Base-by-base conservation (phyloP, 2,113 vertebrate genomes). In the Trematocara zebra region DNA sequence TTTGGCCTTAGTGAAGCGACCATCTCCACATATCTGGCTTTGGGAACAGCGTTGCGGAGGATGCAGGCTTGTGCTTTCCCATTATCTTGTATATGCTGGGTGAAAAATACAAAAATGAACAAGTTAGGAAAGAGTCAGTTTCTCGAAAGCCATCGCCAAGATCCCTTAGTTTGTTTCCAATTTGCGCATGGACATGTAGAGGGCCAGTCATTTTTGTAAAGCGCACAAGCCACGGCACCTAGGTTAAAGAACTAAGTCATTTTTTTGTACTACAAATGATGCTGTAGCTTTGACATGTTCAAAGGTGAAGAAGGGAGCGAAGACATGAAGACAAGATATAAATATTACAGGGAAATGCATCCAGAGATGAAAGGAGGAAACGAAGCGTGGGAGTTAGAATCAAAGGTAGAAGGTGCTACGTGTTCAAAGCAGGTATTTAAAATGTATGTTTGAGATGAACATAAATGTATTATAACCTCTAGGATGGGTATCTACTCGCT, bases 401-500 rank as follows among this genome's bases (percentile, higher is more conserved):
- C 72, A 51, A 49, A 76, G 44, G 15, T 5, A 51, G 72, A 51
- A 51, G 15, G 26, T 31, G 23, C 26, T 76, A 1, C 6, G 4
- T 31, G 26, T 76, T 51, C 44, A 76, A 51, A 76, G 44, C 23
- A 49, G 26, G 26, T 76, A 49, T 49, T 76, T 47, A 76, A 74
- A 74, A 67, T 47, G 14, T 44, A 44, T 72, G 64, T 72, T 44
- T 26, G 40, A 72, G 12, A 42, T 26, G 67, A 44, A 44, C 37
- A 72, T 28, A 28, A 17, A 74, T 28, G 40, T 47, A 47, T 44
- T 74, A 26, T 10, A 72, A 17, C 67, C 5, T 72, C 67, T 40
- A 44, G 40, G 20, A 47, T 18, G 28, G 9, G 1, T n/a, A 11
- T 44, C 20, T 26, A 15, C 67, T 10, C 7, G 2, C 33, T 64